phyloP scores from a whole-genome alignment of 1,140 invertebrate genomes.

The Schmidtea mediterranea region DNA sequence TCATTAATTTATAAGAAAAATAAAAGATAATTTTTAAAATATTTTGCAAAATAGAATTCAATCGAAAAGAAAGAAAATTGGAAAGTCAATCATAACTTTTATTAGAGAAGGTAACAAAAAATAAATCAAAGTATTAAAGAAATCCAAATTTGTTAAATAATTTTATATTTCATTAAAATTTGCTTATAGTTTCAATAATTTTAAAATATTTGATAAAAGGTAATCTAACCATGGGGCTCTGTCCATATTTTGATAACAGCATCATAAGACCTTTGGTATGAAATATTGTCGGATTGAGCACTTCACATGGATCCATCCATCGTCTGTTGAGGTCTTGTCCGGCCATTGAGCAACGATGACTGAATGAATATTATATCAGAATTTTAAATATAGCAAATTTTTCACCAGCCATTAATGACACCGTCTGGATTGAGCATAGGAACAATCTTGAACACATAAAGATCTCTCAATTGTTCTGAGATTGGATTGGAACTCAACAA shows the following conservation, averaged over 20 bases:
- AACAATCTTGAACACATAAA: constrained; percentile 27
- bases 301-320: constrained; percentile 43
- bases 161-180: too few species aligned
- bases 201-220: too few species aligned
- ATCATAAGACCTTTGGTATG: constrained; percentile 45
- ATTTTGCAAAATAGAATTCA: constrained; percentile 1
- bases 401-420: constrained; percentile 20
- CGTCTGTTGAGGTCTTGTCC: constrained; percentile 27
- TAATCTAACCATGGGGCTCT: too few species aligned
- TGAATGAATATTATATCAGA: constrained; percentile 29
- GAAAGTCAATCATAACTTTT: not conserved
- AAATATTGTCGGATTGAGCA: constrained; percentile 62
- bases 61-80: constrained; percentile 8
- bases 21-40: too few species aligned
- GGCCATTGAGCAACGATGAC: constrained; percentile 26
- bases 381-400: constrained; percentile 2
- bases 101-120: too few species aligned
- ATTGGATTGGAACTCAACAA: not conserved
- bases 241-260: not conserved
- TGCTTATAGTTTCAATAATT: too few species aligned
- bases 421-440: constrained; percentile 30
- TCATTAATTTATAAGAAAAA: too few species aligned
- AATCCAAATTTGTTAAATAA: too few species aligned
- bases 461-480: constrained; percentile 17
- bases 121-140: too few species aligned